A percentile compares a stretch with the other conserved stretches of the same genome.
phyloP scores from a whole-genome alignment of 2,888 invertebrate genomes.

The Pilophorus perplexus region DNA sequence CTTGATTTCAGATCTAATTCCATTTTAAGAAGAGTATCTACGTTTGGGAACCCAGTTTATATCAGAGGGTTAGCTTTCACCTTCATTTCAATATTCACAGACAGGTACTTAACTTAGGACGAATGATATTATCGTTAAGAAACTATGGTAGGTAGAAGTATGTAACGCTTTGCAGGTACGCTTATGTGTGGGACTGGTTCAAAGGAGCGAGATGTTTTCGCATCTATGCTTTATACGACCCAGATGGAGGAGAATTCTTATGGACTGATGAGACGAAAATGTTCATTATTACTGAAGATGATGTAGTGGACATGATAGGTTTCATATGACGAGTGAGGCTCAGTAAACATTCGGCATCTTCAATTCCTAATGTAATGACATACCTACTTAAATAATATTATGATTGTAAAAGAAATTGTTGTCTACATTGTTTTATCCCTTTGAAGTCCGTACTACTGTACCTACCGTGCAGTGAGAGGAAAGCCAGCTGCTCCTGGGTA shows the following conservation, averaged over 20 bases:
- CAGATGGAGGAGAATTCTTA: constrained; percentile 36
- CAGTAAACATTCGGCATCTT: not conserved
- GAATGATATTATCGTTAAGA: too few relatives aligned
- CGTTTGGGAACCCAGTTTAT: constrained; percentile 31
- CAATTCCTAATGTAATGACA: not conserved
- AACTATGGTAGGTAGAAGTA: too few relatives aligned
- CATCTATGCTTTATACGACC: constrained; percentile 21
- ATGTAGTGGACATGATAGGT: constrained; percentile 41
- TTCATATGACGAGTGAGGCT: too few relatives aligned
- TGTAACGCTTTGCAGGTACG: constrained; percentile 19
- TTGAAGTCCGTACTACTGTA: too few relatives aligned
- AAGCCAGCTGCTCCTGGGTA: too few relatives aligned
- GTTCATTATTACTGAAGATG: constrained; percentile 35
- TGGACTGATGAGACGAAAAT: constrained; percentile 36
- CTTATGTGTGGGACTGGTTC: constrained; percentile 39
- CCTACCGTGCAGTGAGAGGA: too few relatives aligned
- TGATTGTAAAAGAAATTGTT: not conserved
- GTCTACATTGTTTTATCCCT: too few relatives aligned
- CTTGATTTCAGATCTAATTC: constrained; percentile 20
- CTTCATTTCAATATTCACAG: constrained; percentile 34
- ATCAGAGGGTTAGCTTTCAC: constrained; percentile 33
- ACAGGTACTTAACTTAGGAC: constrained; percentile 2
- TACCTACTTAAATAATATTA: not conserved
- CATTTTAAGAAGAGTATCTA: constrained; percentile 31
- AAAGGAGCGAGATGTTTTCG: constrained; percentile 29